These are phyloP conservation scores for Erpornis zantholeuca DNA, from an alignment of 2,113 vertebrate species.

Conservation along the genomic window DNA sequence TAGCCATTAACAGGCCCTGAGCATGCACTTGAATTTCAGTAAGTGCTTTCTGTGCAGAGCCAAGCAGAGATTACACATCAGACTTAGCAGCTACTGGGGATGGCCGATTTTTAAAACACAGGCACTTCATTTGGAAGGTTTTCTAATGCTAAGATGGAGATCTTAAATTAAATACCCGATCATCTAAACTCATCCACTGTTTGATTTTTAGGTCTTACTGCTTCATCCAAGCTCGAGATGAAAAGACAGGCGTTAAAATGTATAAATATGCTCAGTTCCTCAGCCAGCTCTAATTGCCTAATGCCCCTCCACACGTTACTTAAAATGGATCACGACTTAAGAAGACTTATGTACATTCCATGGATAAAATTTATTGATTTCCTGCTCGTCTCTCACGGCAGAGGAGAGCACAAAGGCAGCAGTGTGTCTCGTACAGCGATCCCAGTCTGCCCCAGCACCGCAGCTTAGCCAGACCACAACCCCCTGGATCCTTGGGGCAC, in stretches of 20 bases:
- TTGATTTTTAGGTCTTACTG: neutral
- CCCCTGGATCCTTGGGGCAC: fast-evolving
- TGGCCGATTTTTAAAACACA: neutral
- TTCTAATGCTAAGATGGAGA: neutral
- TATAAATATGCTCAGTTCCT: neutral
- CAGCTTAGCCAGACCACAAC: neutral
- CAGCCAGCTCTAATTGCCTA: neutral
- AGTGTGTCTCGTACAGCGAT: neutral
- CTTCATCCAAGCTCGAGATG: neutral
- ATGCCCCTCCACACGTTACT: neutral
- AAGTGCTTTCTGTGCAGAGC: constrained; percentile 36
- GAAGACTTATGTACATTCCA: neutral
- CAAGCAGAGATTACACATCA: neutral
- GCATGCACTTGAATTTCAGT: constrained; percentile 51
- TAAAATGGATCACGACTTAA: neutral
- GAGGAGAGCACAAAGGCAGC: neutral
- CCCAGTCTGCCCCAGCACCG: neutral
- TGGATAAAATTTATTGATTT: neutral
- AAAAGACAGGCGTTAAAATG: neutral
- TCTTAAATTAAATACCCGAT: neutral
- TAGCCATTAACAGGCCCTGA: constrained; percentile 46
- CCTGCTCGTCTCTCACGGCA: neutral
- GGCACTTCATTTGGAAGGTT: neutral
- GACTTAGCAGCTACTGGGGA: neutral
- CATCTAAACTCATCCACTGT: neutral